Percentiles rank a stretch among this genome's conserved stretches.
Evolutionary conservation across 2,113 vertebrate species (phyloP).

Genomic region (Poeciliopsis retropinna): DNA sequence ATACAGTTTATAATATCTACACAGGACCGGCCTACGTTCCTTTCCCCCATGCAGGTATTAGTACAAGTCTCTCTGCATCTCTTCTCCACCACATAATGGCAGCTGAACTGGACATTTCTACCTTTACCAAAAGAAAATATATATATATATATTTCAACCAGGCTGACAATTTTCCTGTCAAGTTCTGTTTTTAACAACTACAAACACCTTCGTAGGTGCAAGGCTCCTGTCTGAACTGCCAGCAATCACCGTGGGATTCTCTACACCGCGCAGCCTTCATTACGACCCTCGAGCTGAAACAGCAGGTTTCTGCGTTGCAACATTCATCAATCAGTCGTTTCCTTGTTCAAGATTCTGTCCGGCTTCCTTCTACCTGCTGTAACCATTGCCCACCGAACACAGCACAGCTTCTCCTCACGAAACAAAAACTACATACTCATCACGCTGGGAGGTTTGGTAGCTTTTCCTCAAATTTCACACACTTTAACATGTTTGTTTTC

Average conservation of each 20-base stretch:
- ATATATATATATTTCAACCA: background rate
- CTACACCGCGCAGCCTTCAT: background rate
- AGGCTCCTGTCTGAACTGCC: slow-evolving; percentile 26
- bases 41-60: background rate
- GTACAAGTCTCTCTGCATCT: background rate
- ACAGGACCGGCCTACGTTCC: background rate
- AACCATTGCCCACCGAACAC: slow-evolving; percentile 40
- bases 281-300: slow-evolving; percentile 1
- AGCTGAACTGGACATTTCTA: background rate
- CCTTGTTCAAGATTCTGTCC: background rate
- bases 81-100: background rate
- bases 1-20: background rate
- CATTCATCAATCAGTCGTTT: slow-evolving; percentile 32
- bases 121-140: background rate
- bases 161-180: slow-evolving; percentile 23
- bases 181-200: slow-evolving; percentile 16
- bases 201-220: slow-evolving; percentile 2
- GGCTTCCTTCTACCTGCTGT: slow-evolving; percentile 24
- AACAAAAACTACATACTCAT: slow-evolving; percentile 13
- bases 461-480: slow-evolving; percentile 6
- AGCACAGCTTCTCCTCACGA: background rate
- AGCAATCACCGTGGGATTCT: slow-evolving; percentile 23
- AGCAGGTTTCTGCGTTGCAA: slow-evolving; percentile 19
- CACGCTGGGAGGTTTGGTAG: background rate
- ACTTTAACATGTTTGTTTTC: background rate